phyloP scores from a whole-genome alignment of 2,113 vertebrate species.

The Macquaria ambigua region DNA sequence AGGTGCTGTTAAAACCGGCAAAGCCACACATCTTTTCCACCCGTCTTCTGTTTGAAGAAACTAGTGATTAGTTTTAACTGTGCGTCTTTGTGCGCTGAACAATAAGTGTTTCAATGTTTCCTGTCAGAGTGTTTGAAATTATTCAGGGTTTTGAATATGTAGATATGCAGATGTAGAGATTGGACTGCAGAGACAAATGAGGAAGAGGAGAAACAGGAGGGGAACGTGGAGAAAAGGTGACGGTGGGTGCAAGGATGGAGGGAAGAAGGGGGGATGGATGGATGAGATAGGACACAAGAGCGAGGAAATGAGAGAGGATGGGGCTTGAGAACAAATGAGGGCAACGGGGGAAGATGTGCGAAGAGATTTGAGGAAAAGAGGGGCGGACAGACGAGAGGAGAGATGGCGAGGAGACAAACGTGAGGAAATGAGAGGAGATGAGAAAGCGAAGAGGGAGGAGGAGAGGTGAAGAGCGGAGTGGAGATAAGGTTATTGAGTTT shows the following conservation, averaged over 20 bases:
- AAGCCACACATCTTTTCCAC: conserved; percentile 24
- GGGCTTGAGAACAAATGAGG: conserved; percentile 69
- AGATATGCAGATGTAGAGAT: conserved; percentile 65
- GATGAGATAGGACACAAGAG: conserved; percentile 64
- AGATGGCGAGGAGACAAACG: conserved; percentile 61
- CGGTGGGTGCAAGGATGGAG: conserved; percentile 6
- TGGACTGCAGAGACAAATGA: conserved; percentile 41
- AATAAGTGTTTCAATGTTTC: conserved; percentile 70
- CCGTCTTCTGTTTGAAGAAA: conserved; percentile 66
- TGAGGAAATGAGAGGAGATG: conserved; percentile 80
- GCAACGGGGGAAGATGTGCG: conserved; percentile 26
- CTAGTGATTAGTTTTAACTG: conserved; percentile 71
- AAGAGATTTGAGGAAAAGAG: conserved; percentile 43
- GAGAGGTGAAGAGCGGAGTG: conserved; percentile 65
- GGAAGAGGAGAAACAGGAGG: conserved; percentile 9
- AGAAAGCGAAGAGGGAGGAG: conserved; percentile 49
- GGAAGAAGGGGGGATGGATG: conserved; percentile 27
- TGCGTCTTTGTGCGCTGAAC: conserved; percentile 66
- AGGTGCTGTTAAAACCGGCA: conserved; percentile 51
- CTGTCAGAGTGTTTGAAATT: conserved; percentile 54
- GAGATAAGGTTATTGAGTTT: conserved; percentile 83
- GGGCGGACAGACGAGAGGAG: conserved; percentile 37
- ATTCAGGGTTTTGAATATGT: conserved; percentile 54
- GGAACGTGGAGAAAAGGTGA: conserved; percentile 45
- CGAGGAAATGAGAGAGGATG: conserved; percentile 63